Conservation (phyloP, 1,140 invertebrate species). For the Diachasmimorpha longicaudata region DNA sequence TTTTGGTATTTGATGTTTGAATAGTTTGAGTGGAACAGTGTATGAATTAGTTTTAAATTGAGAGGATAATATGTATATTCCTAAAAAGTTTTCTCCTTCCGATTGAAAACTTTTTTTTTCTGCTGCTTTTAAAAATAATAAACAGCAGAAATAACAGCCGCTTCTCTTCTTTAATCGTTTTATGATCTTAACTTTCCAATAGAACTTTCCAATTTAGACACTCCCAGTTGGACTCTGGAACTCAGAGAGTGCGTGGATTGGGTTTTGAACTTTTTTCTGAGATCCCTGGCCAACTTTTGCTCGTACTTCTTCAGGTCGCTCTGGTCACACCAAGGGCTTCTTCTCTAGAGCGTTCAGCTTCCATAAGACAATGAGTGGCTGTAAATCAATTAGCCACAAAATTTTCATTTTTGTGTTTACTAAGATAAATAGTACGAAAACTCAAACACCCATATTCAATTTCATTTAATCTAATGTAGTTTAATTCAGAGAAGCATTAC, state of each 20-base stretch:
- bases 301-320: slow-evolving; percentile 92
- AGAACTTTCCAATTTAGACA: slow-evolving; percentile 65
- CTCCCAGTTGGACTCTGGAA: slow-evolving; percentile 92
- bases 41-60: not conserved
- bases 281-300: slow-evolving; percentile 93
- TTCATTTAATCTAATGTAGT: not conserved
- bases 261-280: slow-evolving; percentile 92
- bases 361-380: slow-evolving; percentile 98
- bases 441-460: no score
- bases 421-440: no score
- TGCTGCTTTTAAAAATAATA: not conserved
- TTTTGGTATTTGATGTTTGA: slow-evolving; percentile 24
- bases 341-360: slow-evolving; percentile 99
- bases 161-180: not conserved
- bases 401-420: no score
- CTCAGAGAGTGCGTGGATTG: slow-evolving; percentile 92
- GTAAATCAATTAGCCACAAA: not conserved
- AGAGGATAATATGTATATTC: no score
- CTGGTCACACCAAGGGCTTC: slow-evolving; percentile 93
- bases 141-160: not conserved
- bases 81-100: no score
- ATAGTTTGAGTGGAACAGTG: slow-evolving; percentile 43
- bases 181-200: not conserved
- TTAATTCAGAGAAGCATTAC: slow-evolving; percentile 32
- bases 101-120: no score